Evolutionary conservation across 1,140 invertebrate species (phyloP).

Genomic region (Drosophila nannoptera): DNA sequence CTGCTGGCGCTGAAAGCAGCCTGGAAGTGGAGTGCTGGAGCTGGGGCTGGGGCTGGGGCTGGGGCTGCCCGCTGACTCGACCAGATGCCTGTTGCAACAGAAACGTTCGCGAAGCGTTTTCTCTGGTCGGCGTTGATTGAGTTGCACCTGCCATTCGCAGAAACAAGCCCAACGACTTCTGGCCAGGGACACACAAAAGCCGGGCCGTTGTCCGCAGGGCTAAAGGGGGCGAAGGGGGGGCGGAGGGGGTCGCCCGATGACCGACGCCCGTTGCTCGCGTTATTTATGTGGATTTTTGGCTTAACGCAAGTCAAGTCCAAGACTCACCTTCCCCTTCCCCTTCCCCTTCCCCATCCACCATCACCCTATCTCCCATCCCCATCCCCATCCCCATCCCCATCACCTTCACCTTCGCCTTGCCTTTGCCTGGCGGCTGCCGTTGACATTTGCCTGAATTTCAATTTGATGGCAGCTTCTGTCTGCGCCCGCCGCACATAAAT

Average conservation of each 20-base stretch:
- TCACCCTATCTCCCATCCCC: too few relatives aligned
- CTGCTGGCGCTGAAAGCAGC: not conserved
- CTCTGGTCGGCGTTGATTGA: conserved; percentile 60
- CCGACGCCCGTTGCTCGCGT: conserved; percentile 46
- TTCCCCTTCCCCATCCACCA: not conserved
- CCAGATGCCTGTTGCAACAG: not conserved
- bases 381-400: too few relatives aligned
- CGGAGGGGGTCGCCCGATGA: not conserved
- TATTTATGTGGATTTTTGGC: conserved; percentile 73
- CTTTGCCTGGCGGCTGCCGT: conserved; percentile 38
- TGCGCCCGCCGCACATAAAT: conserved; percentile 54
- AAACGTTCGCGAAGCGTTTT: not conserved
- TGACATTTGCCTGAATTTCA: conserved; percentile 75
- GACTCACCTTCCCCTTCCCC: not conserved
- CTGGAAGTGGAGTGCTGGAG: not conserved
- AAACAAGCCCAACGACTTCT: conserved; percentile 59
- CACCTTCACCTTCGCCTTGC: not conserved
- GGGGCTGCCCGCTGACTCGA: conserved; percentile 7
- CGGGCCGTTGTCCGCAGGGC: not conserved
- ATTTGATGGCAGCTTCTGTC: conserved; percentile 64
- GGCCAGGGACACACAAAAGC: conserved; percentile 6
- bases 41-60: not conserved
- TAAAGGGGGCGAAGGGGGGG: not conserved
- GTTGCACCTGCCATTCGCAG: conserved; percentile 78
- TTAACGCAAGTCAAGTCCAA: conserved; percentile 11